Base-by-base conservation (phyloP, 2,888 invertebrate genomes). In the Hirtodrosophila duncani region DNA sequence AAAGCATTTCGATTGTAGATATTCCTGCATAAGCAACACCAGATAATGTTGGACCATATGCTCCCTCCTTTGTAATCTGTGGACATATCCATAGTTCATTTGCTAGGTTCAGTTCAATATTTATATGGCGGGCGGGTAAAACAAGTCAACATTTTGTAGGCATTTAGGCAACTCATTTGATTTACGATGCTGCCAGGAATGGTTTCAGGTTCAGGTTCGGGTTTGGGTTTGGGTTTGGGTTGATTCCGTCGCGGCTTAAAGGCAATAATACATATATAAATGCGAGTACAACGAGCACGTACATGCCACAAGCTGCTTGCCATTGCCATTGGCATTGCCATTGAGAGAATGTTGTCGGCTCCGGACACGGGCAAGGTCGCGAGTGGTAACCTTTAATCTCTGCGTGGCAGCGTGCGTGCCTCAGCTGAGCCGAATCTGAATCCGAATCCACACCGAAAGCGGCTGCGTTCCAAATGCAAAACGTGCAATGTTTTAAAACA, bases 271-370 rank as follows among this genome's bases (percentile, higher is more conserved):
- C n/a, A n/a, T n/a, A n/a, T n/a, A n/a, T n/a, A n/a, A n/a, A n/a
- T 9, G 9, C 26, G 26, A 14, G 66, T 51, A 57, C 50, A 42
- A 41, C 30, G 63, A 67, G 80, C 80, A 77, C 77, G 77, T 80
- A 78, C 80, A 80, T 67, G 77, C 80, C 77, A 78, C 77, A 78
- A 78, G 77, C 80, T 80, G 77, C 78, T 80, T 57, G 58, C 61
- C 59, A 49, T n/a, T n/a, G n/a, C n/a, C n/a, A n/a, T n/a, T n/a
- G n/a, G n/a, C n/a, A n/a, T n/a, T n/a, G n/a, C n/a, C n/a, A n/a
- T n/a, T n/a, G n/a, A n/a, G n/a, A n/a, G n/a, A n/a, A n/a, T 7
- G 3, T 43, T 36, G 21, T 24, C 24, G 11, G 13, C 14, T 23
- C 26, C n/a, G 3, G 10, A 9, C 23, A 29, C 48, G 57, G 30